Base-by-base conservation (phyloP, 2,888 invertebrate species). In the Bembecia ichneumoniformis region DNA sequence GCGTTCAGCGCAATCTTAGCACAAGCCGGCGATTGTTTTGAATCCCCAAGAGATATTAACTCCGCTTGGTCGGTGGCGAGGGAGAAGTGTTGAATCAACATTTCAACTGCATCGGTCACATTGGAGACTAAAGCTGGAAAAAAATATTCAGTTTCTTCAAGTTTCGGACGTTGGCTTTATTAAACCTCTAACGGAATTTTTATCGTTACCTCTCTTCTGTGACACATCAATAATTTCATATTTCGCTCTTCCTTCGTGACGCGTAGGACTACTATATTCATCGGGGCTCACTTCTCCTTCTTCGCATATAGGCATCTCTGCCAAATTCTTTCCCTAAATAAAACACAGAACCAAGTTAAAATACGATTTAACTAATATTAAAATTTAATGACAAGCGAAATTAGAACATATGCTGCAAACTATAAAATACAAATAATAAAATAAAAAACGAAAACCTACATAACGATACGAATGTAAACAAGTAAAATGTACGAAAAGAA, bases 31-130 rank as follows among this genome's bases (percentile, higher is more conserved):
- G 91, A 91, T 51, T 87, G 70, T 55, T 79, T 82, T 0, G 90
- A 89, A 66, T 91, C 90, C 43, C 90, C 90, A 35, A 91, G 71
- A 56, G 81, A 81, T 14, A 87, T 87, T 52, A 90, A 68, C 68
- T 92, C 92, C 16, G 86, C 83, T 64, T 90, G 90, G 61, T 91
- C 90, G 47, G 90, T 91, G 34, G 90, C 90, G 13, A 90, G 71
- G 1, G 92, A 90, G 65, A 93, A 92, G 74, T 93, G 91, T 61
- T 91, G 90, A 53, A 94, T 89, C 50, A 95, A 74, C 76, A 91
- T 89, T 72, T 94, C 93, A 0, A 94, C 93, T 3, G 94, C 91
- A 66, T 91, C 92, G 49, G 91, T 90, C 48, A 94, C 92, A 43
- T 92, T 91, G 59, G 90, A 90, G 52, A 95, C 90, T 63, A 95